Evolutionary conservation across 2,888 invertebrate genomes (phyloP).

Genomic region (Meiosimyza platycephala): DNA sequence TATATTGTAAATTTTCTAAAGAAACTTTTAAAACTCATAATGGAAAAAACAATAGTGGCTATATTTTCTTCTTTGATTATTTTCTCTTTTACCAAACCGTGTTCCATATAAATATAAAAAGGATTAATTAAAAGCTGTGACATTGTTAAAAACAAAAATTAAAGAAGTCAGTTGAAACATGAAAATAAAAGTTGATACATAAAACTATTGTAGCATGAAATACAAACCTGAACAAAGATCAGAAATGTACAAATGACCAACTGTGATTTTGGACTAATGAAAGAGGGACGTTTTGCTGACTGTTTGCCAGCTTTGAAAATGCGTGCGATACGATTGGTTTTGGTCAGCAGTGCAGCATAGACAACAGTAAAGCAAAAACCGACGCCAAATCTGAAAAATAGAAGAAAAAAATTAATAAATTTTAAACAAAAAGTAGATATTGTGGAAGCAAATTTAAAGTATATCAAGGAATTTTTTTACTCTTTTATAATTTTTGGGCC

Average conservation of each 20-base stretch:
- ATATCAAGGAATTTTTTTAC: no score
- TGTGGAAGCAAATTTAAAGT: neutral
- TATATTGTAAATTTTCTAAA: no score
- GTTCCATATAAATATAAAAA: neutral
- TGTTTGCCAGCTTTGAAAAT: constrained; percentile 98
- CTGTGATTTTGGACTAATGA: constrained; percentile 93
- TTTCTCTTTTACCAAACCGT: no score
- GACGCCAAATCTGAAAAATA: constrained; percentile 77
- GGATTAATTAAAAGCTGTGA: neutral
- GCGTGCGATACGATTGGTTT: constrained; percentile 95
- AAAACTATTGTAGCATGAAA: neutral
- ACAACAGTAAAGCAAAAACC: constrained; percentile 97
- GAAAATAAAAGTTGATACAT: neutral
- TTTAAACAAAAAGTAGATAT: constrained; percentile 5
- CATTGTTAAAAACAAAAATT: neutral
- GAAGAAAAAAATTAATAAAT: constrained; percentile 22
- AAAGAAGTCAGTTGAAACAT: no score
- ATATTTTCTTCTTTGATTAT: no score
- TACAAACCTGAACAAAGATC: constrained; percentile 85
- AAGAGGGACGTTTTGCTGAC: constrained; percentile 92
- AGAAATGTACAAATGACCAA: constrained; percentile 89
- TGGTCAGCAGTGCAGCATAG: constrained; percentile 95
- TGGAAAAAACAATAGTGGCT: no score
- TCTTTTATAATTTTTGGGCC: no score
- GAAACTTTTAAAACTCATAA: no score